Base-by-base conservation (phyloP, 2,113 vertebrate species). In the Catharus bicknelli region DNA sequence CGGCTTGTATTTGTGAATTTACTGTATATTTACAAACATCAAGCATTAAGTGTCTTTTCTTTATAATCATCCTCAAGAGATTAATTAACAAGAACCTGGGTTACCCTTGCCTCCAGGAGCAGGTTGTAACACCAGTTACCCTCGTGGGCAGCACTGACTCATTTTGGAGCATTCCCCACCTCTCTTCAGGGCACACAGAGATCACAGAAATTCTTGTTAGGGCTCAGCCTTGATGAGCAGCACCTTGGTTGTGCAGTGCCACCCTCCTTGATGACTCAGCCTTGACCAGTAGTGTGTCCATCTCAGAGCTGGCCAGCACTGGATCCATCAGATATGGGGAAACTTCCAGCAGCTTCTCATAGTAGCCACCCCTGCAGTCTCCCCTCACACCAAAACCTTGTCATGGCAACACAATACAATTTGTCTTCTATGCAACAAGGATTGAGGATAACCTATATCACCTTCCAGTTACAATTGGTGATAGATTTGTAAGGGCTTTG, bases 111-210 rank as follows among this genome's bases (percentile, higher is more conserved):
- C 27, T 66, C 29, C 53, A 38, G 59, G 8, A 72, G 7, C 1
- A 16, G 18, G 16, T 30, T 0, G 0, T 17, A 40, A 8, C 11
- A 14, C 2, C 19, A 30, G 13, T 21, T 30, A 25, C 54, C 7
- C 13, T 18, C 7, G 4, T 3, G 14, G 29, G 4, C n/a, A 54
- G 12, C 3, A 26, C 29, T 42, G 11, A 32, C 23, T n/a, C 13
- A 5, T 9, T 10, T 40, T 55, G 62, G 14, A 30, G 16, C 38
- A 54, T 15, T 29, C 7, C n/a, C 13, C 7, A 12, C 2, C 14
- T n/a, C 54, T 68, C 27, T 25, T 54, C 77, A 61, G 61, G 17
- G 29, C 61, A 23, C 13, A 14, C 16, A 10, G 10, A 27, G 18
- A 53, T 8, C 38, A 47, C 29, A 47, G 38, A 40, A 68, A 40